Evolutionary conservation across 2,888 invertebrate genomes (phyloP).

Genomic region (Disparrhopalites patrizii): DNA sequence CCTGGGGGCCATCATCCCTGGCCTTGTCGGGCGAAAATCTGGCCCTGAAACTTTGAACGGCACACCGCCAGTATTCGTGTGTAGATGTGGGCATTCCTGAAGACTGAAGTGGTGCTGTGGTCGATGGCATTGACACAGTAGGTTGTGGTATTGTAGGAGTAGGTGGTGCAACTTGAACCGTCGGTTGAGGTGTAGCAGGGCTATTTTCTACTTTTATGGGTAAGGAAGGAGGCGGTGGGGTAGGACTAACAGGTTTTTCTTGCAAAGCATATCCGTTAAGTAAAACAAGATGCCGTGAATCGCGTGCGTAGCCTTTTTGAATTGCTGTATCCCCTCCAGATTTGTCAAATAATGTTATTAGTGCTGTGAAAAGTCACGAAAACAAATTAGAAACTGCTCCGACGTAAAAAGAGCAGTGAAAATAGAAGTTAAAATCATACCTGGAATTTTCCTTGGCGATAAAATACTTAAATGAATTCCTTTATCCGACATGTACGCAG

Average conservation of each 20-base stretch:
- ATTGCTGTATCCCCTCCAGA: slow-evolving; percentile 80
- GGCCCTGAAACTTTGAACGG: slow-evolving; percentile 9
- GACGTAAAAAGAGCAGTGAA: no score
- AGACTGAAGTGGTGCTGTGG: no score
- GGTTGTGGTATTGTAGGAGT: background rate
- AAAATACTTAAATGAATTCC: slow-evolving; percentile 82
- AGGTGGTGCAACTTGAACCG: background rate
- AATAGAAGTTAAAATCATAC: slow-evolving; percentile 21
- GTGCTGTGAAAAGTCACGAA: slow-evolving; percentile 53
- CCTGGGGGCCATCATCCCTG: background rate
- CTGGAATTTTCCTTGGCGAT: slow-evolving; percentile 80
- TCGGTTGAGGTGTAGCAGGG: slow-evolving; percentile 41
- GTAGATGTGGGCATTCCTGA: no score
- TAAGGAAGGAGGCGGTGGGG: slow-evolving; percentile 16
- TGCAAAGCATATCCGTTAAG: slow-evolving; percentile 60
- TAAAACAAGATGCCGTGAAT: slow-evolving; percentile 74
- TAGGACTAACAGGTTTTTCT: slow-evolving; percentile 42
- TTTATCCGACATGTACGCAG: slow-evolving; percentile 71
- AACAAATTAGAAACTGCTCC: background rate
- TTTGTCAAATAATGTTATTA: slow-evolving; percentile 83
- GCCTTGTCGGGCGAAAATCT: slow-evolving; percentile 1
- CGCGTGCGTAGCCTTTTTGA: slow-evolving; percentile 87
- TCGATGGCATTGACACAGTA: no score
- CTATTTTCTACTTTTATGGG: slow-evolving; percentile 44
- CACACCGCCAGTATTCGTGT: background rate